These are phyloP conservation scores for Arvicola amphibius DNA, from an alignment of 2,797 vertebrate species.

Conservation along the genomic window DNA sequence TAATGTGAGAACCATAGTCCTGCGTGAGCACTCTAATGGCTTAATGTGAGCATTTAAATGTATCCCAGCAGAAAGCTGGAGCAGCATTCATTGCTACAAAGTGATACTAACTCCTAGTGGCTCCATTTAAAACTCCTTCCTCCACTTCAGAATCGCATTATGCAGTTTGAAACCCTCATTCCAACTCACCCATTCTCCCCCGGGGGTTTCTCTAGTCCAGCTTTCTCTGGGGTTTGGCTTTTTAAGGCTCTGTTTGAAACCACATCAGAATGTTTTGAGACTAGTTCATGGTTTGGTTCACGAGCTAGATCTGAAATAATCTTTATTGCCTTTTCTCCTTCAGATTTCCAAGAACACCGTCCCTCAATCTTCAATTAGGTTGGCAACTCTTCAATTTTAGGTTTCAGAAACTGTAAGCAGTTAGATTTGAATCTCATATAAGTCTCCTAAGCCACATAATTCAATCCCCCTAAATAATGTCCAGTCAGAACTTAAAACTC, in stretches of 20 bases:
- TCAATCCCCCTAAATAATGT: conserved; percentile 34
- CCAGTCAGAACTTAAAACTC: neutral
- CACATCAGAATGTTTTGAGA: neutral
- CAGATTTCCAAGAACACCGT: neutral
- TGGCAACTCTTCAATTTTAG: neutral
- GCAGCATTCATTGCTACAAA: conserved; percentile 13
- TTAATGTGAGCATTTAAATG: conserved; percentile 16
- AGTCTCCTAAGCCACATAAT: conserved; percentile 7
- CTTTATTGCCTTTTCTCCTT: neutral
- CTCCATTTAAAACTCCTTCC: conserved; percentile 41
- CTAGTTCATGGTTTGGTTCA: neutral
- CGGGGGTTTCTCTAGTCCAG: neutral
- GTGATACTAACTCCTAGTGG: conserved; percentile 38
- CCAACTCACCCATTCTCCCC: neutral
- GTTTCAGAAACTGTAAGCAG: neutral
- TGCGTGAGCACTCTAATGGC: neutral
- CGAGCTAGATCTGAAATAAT: neutral
- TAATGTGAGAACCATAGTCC: neutral
- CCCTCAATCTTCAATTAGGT: neutral
- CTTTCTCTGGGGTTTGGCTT: neutral
- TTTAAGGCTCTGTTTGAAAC: neutral
- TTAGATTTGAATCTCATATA: conserved; percentile 40
- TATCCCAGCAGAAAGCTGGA: neutral
- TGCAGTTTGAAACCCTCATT: neutral
- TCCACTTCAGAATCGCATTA: neutral